Conservation (phyloP, 2,113 vertebrate genomes). For the Colaptes auratus region DNA sequence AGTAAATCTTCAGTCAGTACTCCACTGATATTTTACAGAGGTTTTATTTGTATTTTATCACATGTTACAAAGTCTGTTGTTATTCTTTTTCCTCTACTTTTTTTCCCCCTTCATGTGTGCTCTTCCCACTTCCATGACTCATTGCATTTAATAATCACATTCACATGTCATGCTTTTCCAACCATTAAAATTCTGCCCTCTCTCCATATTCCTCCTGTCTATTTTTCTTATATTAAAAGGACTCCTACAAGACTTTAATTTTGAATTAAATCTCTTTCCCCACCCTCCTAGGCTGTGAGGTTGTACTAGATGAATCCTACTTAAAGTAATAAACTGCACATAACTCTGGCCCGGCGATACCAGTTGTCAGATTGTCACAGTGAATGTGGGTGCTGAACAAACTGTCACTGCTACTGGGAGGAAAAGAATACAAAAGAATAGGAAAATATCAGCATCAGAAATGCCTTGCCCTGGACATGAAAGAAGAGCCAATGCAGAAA, state of each 20-base stretch:
- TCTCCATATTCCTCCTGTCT: constrained; percentile 47
- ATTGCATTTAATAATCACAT: constrained; percentile 39
- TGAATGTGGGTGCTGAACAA: constrained; percentile 62
- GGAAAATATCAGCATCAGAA: constrained; percentile 18
- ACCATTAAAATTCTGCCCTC: background rate
- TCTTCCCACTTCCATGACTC: background rate
- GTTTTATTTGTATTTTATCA: background rate
- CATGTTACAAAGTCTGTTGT: background rate
- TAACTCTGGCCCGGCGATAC: constrained; percentile 63
- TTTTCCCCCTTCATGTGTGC: background rate
- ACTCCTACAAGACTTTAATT: constrained; percentile 74
- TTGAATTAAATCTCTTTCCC: constrained; percentile 70
- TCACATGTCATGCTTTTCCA: constrained; percentile 28
- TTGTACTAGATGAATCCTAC: constrained; percentile 75
- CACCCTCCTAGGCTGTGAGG: constrained; percentile 56
- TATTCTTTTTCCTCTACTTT: constrained; percentile 30
- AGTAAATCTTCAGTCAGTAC: background rate
- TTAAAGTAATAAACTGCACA: constrained; percentile 74
- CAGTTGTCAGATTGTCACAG: constrained; percentile 72
- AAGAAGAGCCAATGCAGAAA: constrained; percentile 16
- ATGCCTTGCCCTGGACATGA: background rate
- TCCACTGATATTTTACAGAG: background rate
- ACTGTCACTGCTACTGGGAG: background rate
- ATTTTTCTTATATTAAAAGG: constrained; percentile 72
- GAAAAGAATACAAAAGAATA: constrained; percentile 26